A percentile compares a stretch with the other conserved stretches of the same genome.
Evolutionary conservation across 2,113 vertebrate genomes (phyloP).

Genomic region (Aphyosemion australe): DNA sequence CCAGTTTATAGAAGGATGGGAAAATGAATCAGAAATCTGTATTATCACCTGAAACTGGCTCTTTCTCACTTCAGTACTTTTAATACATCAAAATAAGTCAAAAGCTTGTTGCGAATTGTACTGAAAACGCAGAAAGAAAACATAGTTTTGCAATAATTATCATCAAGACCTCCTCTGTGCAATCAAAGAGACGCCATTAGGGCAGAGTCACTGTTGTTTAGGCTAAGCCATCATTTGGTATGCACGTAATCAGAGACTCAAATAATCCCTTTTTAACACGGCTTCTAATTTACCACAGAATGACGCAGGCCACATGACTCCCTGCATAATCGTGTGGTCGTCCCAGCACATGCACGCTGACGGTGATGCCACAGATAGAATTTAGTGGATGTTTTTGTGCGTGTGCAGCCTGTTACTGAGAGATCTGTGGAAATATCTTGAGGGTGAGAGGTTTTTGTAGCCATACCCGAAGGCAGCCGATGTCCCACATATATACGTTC

Average conservation of each 20-base stretch:
- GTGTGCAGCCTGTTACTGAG: constrained; percentile 19
- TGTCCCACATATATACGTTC: constrained; percentile 61
- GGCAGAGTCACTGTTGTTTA: constrained; percentile 50
- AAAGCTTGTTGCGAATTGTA: too few relatives aligned
- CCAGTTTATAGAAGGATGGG: constrained; percentile 44
- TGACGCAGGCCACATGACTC: constrained; percentile 56
- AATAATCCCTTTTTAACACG: constrained; percentile 61
- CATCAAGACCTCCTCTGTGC: background rate
- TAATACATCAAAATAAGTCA: too few relatives aligned
- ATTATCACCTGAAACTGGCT: background rate
- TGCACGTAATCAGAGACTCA: constrained; percentile 64
- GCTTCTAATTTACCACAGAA: constrained; percentile 69
- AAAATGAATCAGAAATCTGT: constrained; percentile 2
- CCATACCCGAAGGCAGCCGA: constrained; percentile 64
- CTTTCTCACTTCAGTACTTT: too few relatives aligned
- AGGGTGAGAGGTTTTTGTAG: constrained; percentile 59
- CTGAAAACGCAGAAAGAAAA: too few relatives aligned
- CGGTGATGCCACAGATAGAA: constrained; percentile 33
- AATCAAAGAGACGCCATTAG: constrained; percentile 50
- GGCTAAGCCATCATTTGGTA: constrained; percentile 62
- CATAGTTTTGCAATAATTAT: too few relatives aligned
- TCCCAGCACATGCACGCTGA: constrained; percentile 13
- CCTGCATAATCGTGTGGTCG: constrained; percentile 56
- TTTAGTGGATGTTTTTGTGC: constrained; percentile 22
- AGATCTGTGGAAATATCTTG: constrained; percentile 54